Conservation (phyloP, 2,888 invertebrate species). For the Coronaproctus castanopsis region DNA sequence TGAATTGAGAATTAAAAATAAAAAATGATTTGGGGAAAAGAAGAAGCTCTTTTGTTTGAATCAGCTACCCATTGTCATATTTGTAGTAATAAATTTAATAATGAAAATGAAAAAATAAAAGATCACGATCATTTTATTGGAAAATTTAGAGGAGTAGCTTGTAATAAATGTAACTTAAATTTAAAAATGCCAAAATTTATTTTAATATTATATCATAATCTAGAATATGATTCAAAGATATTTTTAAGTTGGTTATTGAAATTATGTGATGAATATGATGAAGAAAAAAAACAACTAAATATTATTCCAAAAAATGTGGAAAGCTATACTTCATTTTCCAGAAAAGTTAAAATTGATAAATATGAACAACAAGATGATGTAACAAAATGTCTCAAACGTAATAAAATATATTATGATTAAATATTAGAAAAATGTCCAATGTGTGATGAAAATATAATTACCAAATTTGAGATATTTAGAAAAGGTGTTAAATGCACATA, state of each 20-base stretch:
- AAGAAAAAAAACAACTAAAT: neutral
- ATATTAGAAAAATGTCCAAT: neutral
- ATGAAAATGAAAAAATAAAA: slow-evolving; percentile 9
- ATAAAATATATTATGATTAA: neutral
- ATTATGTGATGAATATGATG: neutral
- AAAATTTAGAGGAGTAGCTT: slow-evolving; percentile 1
- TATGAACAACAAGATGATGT: neutral
- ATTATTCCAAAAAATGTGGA: neutral
- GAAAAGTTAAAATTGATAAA: neutral
- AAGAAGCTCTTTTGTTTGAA: slow-evolving; percentile 4
- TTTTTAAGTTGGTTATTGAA: neutral
- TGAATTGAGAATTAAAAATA: slow-evolving; percentile 1
- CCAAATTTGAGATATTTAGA: too few relatives aligned
- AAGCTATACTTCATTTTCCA: neutral
- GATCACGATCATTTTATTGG: slow-evolving; percentile 3
- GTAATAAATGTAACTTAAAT: neutral
- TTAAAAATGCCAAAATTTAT: neutral
- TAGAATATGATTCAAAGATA: neutral
- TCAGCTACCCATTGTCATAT: slow-evolving; percentile 3
- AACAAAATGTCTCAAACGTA: neutral
- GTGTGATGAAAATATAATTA: too few relatives aligned
- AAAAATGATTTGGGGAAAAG: slow-evolving; percentile 2
- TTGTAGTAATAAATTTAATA: slow-evolving; percentile 8
- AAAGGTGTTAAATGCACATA: too few relatives aligned
- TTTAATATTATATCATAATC: neutral